Conservation (phyloP, 2,888 invertebrate species). For the Dryomyza anilis region DNA sequence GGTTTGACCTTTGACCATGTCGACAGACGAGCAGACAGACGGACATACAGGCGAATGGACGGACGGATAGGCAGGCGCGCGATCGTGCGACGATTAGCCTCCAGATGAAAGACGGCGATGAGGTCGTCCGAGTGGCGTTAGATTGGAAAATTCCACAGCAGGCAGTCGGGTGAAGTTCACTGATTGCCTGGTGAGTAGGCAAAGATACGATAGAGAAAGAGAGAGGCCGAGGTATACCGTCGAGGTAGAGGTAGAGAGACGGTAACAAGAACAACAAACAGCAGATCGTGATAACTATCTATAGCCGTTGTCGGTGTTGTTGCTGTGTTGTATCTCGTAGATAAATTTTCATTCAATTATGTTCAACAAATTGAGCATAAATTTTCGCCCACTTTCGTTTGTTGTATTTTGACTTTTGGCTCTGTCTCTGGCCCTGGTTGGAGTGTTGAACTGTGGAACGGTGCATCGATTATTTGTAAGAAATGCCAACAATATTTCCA, state of each 20-base stretch:
- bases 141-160: constrained; percentile 7
- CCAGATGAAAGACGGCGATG: not conserved
- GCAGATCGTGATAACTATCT: constrained; percentile 1
- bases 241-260: not conserved
- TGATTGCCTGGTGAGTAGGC: not conserved
- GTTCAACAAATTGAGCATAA: constrained; percentile 25
- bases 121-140: not conserved
- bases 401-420: not conserved
- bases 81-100: not conserved
- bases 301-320: not conserved
- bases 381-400: constrained; percentile 21
- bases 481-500: too few species aligned
- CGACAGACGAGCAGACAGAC: not conserved
- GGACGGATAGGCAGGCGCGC: not conserved
- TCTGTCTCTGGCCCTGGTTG: too few species aligned
- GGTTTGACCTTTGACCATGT: not conserved
- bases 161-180: constrained; percentile 13
- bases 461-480: too few species aligned
- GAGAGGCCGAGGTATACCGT: not conserved
- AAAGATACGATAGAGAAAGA: not conserved
- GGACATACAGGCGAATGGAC: not conserved
- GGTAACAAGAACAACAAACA: not conserved
- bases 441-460: too few species aligned
- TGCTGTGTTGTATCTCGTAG: constrained; percentile 4
- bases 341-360: constrained; percentile 17